Percentiles rank a stretch among this genome's conserved stretches.
Conservation (phyloP, 1,140 invertebrate species). For the Myzus persicae region DNA sequence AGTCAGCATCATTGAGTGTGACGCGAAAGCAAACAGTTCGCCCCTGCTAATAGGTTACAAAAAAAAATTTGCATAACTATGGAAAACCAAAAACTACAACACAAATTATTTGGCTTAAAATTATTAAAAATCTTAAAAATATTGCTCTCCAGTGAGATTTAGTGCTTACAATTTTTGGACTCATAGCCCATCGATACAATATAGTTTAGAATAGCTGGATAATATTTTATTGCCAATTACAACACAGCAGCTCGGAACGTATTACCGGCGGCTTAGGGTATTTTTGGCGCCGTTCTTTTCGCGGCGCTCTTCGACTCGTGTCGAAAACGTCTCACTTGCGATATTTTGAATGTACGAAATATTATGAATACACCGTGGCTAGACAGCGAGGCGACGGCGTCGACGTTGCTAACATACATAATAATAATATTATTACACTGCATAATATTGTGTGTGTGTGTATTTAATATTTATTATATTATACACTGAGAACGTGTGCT, state of each 20-base stretch:
- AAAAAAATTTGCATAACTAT: no score
- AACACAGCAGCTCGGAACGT: not conserved
- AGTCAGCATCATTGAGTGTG: no score
- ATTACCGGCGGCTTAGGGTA: not conserved
- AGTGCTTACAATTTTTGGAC: no score
- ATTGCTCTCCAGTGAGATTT: no score
- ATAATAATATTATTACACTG: not conserved
- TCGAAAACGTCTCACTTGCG: not conserved
- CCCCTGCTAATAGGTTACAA: no score
- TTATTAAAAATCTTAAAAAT: no score
- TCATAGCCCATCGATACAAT: not conserved
- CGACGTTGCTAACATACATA: not conserved
- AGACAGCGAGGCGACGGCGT: not conserved
- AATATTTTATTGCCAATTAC: slow-evolving; percentile 38
- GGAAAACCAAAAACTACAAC: no score
- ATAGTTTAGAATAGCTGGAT: not conserved
- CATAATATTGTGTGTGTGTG: not conserved
- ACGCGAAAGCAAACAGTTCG: no score
- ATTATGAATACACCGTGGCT: not conserved
- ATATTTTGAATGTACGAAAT: not conserved
- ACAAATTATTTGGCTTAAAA: no score
- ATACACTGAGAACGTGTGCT: not conserved
- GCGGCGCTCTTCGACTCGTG: not conserved
- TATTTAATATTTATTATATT: slow-evolving; percentile 22
- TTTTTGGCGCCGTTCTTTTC: slow-evolving; percentile 5